Evolutionary conservation across 2,888 invertebrate species (phyloP), one percentile per base, ranked within the genome.

Genomic region (Neoitamus cyanurus): DNA sequence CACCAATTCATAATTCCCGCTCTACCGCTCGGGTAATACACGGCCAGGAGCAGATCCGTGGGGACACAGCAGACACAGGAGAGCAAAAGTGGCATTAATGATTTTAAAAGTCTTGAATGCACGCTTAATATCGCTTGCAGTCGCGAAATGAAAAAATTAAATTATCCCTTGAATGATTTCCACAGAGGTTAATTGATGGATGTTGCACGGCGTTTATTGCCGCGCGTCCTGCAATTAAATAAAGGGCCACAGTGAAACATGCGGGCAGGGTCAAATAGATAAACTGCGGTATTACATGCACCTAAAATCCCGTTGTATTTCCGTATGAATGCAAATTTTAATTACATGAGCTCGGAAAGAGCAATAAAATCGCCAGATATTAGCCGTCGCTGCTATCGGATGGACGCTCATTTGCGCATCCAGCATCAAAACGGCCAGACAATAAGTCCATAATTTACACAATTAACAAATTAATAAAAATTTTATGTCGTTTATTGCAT

Each of bases 401-500:
- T 25, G 25, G 9, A 11, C 9, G 58, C 9, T 78, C 48, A 78
- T 78, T 48, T 31, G 48, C 48, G 15, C 36, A 36, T 46, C 6
- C 69, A 30, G 25, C 82, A 36, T 48, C 69, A 36, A 82, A 82
- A 69, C 15, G 69, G n/a, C 25, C 82, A 82, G 82, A 82, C 82
- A 82, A 82, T 82, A 82, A 82, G 68, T 70, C 83, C 83, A 83
- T 83, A 83, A 83, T 83, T 83, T 83, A 83, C 31, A 83, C 83
- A 83, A 83, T 83, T 83, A 83, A 83, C 83, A 46, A 83, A 83
- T 83, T 83, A 83, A 83, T 83, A 83, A 83, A 83, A 72, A 42
- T 83, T 83, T 83, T 72, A 83, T 83, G 72, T 28, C 72, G 46
- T 37, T 72, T 36, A 72, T 83, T 83, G 83, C 46, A 83, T 83